Evolutionary conservation across 2,113 vertebrate genomes (phyloP), one percentile per base, ranked within the genome.

Genomic region (Cebus imitator): DNA sequence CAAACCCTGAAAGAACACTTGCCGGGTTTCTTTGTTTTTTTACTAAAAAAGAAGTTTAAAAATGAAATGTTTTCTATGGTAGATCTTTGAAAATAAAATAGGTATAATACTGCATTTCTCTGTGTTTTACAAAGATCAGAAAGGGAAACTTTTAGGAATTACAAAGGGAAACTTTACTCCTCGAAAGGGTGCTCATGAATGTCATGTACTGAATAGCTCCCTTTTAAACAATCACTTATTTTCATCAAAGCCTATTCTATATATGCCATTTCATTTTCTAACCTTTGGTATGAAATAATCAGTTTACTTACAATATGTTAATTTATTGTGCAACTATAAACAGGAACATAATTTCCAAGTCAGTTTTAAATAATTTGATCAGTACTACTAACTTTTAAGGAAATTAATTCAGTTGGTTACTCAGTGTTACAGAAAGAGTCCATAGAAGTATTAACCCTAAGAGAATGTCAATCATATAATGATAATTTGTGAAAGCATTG

Each of bases 281-380:
- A 97, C 97, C 98, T 99, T 98, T 98, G 90, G 98, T 98, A 98
- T 91, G 64, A 97, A 97, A 78, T 23, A 32, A 88, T 96, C 96
- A 64, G 92, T 98, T 98, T 97, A 70, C 86, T 97, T 95, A 84
- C 89, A 96, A 96, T 93, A 93, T 87, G 58, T 79, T 97, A 58
- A 92, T 98, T 98, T 98, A 98, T 94, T 97, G 92, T 86, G 5
- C 73, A 96, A 96, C 95, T 96, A 91, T 58, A 82, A 90, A 93
- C 20, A 96, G 93, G 76, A 96, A 96, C 23, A 80, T 91, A 88
- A 89, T 93, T 91, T 96, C 92, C 97, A 97, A 79, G 96, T 98
- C 96, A 25, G 48, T 95, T 98, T 97, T 92, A 84, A 97, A 66
- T 97, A 91, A 97, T 66, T 90, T 88, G 95, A 83, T 70, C 97